These are phyloP conservation scores for Rhizomys pruinosus DNA, from an alignment of 2,113 vertebrate genomes.

Conservation along the genomic window DNA sequence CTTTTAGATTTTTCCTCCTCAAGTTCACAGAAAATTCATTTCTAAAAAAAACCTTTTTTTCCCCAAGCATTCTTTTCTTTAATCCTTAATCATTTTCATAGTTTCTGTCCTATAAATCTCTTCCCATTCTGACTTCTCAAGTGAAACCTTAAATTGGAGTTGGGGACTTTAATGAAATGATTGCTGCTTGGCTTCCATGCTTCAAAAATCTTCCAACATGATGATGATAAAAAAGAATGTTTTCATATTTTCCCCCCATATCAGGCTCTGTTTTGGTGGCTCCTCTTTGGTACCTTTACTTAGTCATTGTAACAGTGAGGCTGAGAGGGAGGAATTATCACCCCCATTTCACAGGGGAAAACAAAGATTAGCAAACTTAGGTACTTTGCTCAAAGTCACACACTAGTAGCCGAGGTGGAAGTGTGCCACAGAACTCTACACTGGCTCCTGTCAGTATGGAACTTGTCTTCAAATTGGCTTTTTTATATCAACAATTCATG, in stretches of 20 bases:
- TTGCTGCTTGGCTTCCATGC: constrained; percentile 34
- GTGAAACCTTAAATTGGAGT: constrained; percentile 60
- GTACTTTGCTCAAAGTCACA: neutral
- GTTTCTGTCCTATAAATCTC: constrained; percentile 51
- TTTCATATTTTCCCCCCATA: neutral
- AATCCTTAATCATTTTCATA: constrained; percentile 53
- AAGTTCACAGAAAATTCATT: constrained; percentile 19
- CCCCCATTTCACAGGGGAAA: neutral
- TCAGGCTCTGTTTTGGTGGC: neutral
- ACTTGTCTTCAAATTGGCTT: neutral
- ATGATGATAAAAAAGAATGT: constrained; percentile 27
- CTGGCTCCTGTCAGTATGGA: neutral
- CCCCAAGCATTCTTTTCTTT: constrained; percentile 26
- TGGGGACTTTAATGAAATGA: constrained; percentile 19
- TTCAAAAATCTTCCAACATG: constrained; percentile 16
- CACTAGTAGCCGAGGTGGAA: neutral
- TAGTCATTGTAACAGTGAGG: neutral
- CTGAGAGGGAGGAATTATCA: neutral
- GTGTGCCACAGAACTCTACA: neutral
- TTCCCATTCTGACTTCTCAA: constrained; percentile 58
- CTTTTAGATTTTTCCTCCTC: constrained; percentile 26
- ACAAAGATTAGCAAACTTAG: neutral
- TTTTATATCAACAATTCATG: neutral
- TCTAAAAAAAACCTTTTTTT: neutral
- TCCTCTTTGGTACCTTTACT: constrained; percentile 27